A percentile compares a stretch with the other conserved stretches of the same genome.
phyloP scores from a whole-genome alignment of 2,797 vertebrate genomes.

The Catamblyrhynchus diadema region DNA sequence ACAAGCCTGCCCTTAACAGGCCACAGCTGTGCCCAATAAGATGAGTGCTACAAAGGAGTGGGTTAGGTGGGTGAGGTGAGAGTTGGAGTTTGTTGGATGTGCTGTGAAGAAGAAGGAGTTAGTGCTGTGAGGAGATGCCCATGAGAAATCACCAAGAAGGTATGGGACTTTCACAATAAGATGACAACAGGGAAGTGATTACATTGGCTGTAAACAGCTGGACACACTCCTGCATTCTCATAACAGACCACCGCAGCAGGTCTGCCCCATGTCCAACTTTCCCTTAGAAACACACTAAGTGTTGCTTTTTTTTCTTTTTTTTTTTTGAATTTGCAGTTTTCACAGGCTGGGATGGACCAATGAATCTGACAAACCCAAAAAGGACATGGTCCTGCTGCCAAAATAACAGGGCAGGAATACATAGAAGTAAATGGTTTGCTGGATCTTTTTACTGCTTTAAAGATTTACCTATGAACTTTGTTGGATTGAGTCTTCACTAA shows the following conservation, averaged over 20 bases:
- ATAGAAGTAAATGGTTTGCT: not conserved
- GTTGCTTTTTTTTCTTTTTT: not conserved
- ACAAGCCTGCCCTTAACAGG: no score
- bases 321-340: not conserved
- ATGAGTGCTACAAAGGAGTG: no score
- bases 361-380: fast-evolving
- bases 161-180: no score
- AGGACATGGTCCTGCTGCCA: not conserved
- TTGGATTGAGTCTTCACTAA: not conserved
- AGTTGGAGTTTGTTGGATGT: no score
- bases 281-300: not conserved
- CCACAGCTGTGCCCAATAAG: no score
- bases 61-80: no score
- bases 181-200: not conserved
- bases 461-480: not conserved
- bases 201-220: not conserved
- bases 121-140: no score
- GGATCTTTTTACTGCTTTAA: not conserved
- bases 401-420: not conserved
- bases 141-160: no score
- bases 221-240: not conserved
- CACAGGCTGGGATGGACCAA: not conserved
- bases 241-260: fast-evolving
- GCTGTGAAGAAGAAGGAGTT: no score
- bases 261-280: not conserved